Evolutionary conservation across 2,888 invertebrate species (phyloP).

Genomic region (Rhopalosiphum nymphaeae): DNA sequence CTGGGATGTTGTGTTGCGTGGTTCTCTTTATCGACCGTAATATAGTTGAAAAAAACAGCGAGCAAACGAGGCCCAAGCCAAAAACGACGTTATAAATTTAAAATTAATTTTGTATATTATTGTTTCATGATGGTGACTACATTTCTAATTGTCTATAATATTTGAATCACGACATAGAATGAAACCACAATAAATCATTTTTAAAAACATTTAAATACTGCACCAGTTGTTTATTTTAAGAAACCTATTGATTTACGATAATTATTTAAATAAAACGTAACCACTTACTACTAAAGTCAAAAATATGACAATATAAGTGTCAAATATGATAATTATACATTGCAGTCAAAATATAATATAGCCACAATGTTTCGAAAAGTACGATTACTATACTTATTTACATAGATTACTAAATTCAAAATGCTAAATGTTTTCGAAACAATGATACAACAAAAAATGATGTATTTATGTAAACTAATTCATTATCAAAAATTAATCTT

Average conservation of each 20-base stretch:
- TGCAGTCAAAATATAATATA: neutral
- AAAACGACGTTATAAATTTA: neutral
- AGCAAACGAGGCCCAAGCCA: neutral
- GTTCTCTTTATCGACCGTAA: neutral
- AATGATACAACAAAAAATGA: neutral
- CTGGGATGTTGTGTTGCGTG: neutral
- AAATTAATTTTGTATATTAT: neutral
- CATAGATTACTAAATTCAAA: neutral
- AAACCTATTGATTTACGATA: neutral
- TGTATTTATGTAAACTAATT: neutral
- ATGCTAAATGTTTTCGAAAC: neutral
- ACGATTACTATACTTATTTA: neutral
- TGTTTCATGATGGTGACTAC: neutral
- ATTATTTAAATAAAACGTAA: neutral
- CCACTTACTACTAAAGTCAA: neutral
- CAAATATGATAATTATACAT: neutral
- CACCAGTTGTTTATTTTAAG: fast-evolving
- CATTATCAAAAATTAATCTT: neutral
- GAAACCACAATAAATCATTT: neutral
- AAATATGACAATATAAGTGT: neutral
- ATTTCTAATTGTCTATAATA: neutral
- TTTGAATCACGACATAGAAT: neutral
- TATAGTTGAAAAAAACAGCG: neutral
- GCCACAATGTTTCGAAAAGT: neutral
- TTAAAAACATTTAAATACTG: neutral